Evolutionary conservation across 2,888 invertebrate genomes (phyloP), one percentile per base, ranked within the genome.

Genomic region (Leptopilina syphax): DNA sequence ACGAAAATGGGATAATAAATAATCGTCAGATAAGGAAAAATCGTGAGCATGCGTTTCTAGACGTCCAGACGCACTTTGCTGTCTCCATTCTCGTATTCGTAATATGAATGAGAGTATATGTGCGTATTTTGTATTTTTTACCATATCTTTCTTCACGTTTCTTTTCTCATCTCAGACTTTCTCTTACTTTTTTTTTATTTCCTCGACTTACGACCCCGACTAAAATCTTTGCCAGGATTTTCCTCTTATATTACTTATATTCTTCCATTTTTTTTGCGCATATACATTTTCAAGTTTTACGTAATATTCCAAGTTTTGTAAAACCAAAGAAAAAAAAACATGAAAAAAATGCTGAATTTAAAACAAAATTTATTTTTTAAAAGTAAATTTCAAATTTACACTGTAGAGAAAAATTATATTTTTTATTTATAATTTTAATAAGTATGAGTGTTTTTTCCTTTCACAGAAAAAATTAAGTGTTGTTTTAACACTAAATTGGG

Each of bases 1-100:
- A 79, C 82, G 83, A 85, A 44, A 88, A 88, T 87, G 86, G 87
- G 83, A 85, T 86, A 85, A 88, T 89, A 89, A 89, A 89, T 88
- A 88, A 88, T 87, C 86, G 76, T 76, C 50, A 57, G 83, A 85
- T 83, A 83, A 86, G 83, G 57, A 83, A 79, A 79, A 81, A 80
- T 80, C 77, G 77, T 70, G 79, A 77, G 65, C 76, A 68, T 81
- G 65, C 65, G 70, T 66, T 80, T 77, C 70, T 54, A 27, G 9
- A 70, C 41, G 44, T 47, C 67, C 47, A 67, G 67, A 47, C 57
- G 73, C 73, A 73, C 54, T 73, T 13, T 54, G n/a, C n/a, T 73
- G 57, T 34, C 41, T 73, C 34, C 57, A n/a, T 13, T n/a, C 57
- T 73, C 34, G 34, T 57, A 41, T 57, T n/a, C n/a, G 57, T 57